phyloP scores from a whole-genome alignment of 2,888 invertebrate species.

The Thecocarcelia acutangulata region DNA sequence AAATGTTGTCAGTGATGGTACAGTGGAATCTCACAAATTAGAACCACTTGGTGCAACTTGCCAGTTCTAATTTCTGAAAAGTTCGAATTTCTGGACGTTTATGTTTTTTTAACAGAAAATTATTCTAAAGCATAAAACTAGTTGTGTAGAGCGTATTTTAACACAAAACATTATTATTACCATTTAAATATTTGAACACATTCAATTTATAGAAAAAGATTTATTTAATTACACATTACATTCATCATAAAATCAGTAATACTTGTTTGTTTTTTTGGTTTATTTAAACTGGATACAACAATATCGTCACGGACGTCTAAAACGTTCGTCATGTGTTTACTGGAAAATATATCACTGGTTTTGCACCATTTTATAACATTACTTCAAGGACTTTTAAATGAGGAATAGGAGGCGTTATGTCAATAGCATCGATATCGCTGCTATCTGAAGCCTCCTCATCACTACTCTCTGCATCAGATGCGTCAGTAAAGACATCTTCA shows the following conservation, averaged over 20 bases:
- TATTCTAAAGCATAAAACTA: too few relatives aligned
- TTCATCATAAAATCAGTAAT: conserved; percentile 49
- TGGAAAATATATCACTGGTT: conserved; percentile 36
- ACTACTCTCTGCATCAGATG: conserved; percentile 26
- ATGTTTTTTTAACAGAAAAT: too few relatives aligned
- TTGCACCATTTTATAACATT: conserved; percentile 52
- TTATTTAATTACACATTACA: conserved; percentile 34
- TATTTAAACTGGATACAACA: conserved; percentile 48
- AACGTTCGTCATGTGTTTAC: conserved; percentile 48
- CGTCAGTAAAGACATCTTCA: conserved; percentile 22
- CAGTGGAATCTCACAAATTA: too few relatives aligned
- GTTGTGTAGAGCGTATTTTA: too few relatives aligned
- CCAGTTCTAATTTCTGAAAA: too few relatives aligned
- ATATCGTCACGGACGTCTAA: conserved; percentile 52
- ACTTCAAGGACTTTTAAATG: conserved; percentile 46
- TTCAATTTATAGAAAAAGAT: conserved; percentile 18
- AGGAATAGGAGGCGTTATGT: conserved; percentile 42
- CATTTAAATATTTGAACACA: neutral
- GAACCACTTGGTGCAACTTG: too few relatives aligned
- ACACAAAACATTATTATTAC: too few relatives aligned
- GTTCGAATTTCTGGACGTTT: too few relatives aligned
- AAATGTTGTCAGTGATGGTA: too few relatives aligned
- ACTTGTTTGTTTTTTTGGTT: conserved; percentile 48
- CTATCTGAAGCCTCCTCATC: conserved; percentile 46
- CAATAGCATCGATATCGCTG: conserved; percentile 46